These are phyloP conservation scores for Oreochromis spilurus DNA, from an alignment of 2,113 vertebrate genomes.

Conservation along the genomic window DNA sequence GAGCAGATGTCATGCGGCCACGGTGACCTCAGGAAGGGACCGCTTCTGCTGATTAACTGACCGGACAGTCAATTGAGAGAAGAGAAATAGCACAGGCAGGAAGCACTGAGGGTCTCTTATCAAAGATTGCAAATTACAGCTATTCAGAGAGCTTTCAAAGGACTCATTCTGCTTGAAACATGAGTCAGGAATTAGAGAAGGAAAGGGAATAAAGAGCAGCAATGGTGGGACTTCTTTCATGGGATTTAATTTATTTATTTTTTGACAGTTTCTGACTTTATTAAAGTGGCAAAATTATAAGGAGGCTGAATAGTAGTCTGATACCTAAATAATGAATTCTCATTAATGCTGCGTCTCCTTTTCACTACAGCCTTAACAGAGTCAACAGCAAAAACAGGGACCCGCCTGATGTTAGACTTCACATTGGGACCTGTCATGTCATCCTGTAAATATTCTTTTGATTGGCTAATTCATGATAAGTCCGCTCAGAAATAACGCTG, in stretches of 20 bases:
- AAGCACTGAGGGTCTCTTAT: neutral
- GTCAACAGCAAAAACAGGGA: neutral
- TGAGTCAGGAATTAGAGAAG: neutral
- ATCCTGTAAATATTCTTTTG: neutral
- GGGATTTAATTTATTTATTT: accelerated
- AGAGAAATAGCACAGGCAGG: neutral
- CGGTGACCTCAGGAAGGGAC: conserved; percentile 3
- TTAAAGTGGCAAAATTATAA: neutral
- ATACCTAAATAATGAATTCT: neutral
- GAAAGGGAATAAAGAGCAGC: neutral
- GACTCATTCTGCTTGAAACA: neutral
- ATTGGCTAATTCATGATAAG: neutral
- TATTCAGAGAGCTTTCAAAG: neutral
- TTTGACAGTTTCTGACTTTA: neutral
- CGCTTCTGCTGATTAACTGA: conserved; percentile 27
- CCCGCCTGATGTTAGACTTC: neutral
- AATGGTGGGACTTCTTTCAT: neutral
- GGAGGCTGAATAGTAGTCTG: neutral
- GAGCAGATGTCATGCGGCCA: conserved; percentile 30
- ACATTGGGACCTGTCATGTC: neutral
- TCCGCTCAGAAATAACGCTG: neutral
- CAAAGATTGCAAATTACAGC: neutral
- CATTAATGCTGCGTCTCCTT: neutral
- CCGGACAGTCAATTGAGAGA: neutral
- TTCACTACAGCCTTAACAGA: neutral